Percentiles rank a stretch among this genome's conserved stretches.
These are phyloP conservation scores for Orthonyx spaldingii DNA, from an alignment of 2,113 vertebrate genomes.

Conservation along the genomic window DNA sequence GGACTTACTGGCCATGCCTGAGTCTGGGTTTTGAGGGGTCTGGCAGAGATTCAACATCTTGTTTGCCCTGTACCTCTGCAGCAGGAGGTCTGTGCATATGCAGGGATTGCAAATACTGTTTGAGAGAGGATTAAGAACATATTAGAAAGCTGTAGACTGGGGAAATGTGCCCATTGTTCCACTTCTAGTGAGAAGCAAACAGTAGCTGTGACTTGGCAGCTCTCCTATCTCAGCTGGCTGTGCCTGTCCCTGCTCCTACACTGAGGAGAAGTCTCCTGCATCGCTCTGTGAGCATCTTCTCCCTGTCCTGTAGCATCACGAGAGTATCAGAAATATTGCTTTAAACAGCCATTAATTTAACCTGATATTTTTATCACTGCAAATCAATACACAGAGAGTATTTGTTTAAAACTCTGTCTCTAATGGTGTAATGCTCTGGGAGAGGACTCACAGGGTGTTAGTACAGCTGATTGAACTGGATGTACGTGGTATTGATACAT, in stretches of 20 bases:
- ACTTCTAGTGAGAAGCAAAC: neutral
- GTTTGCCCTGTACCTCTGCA: neutral
- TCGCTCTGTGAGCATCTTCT: neutral
- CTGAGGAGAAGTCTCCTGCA: neutral
- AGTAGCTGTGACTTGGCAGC: neutral
- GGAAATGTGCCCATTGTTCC: neutral
- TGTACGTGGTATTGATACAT: neutral
- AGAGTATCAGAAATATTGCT: neutral
- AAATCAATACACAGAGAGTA: neutral
- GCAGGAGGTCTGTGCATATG: neutral
- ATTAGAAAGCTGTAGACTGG: neutral
- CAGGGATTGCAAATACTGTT: neutral
- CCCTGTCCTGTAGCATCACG: neutral
- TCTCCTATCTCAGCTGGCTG: accelerated
- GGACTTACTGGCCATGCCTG: neutral
- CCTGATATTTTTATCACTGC: neutral
- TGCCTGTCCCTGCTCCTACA: neutral
- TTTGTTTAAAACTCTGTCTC: neutral
- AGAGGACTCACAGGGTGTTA: neutral
- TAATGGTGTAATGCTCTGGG: neutral
- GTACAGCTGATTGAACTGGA: neutral
- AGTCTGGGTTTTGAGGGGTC: neutral
- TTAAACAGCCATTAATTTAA: neutral
- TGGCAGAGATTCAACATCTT: neutral
- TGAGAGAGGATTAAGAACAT: neutral